Evolutionary conservation across 2,113 vertebrate genomes (phyloP).

Genomic region (Chaenocephalus aceratus): DNA sequence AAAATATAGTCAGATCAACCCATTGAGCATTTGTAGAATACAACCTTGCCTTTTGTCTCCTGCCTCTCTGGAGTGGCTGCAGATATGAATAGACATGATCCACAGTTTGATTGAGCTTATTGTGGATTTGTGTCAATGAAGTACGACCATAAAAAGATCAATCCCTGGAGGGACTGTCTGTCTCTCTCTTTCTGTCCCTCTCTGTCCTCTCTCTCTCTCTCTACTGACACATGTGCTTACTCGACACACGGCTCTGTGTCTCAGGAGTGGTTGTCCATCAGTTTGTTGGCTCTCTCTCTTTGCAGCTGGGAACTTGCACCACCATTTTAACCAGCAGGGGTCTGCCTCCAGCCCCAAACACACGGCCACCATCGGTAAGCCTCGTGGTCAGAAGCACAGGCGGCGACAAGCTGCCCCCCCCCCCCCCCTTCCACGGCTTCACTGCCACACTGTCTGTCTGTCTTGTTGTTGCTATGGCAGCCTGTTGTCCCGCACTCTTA

Average conservation of each 20-base stretch:
- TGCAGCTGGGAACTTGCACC: conserved; percentile 88
- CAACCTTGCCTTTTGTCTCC: not conserved
- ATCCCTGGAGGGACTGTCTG: conserved; percentile 48
- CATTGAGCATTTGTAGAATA: not conserved
- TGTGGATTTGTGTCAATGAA: not conserved
- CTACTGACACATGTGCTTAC: conserved; percentile 62
- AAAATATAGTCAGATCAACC: not conserved
- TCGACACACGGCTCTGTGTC: conserved; percentile 49
- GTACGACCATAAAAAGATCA: not conserved
- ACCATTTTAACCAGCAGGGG: conserved; percentile 88
- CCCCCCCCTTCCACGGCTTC: conserved; percentile 22
- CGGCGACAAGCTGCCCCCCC: conserved; percentile 37
- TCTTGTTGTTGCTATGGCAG: conserved; percentile 48
- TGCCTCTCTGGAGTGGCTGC: not conserved
- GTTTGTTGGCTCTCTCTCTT: conserved; percentile 82
- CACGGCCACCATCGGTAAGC: conserved; percentile 87
- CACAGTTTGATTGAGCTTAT: not conserved
- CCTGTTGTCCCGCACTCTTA: conserved; percentile 53
- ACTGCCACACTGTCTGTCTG: conserved; percentile 53
- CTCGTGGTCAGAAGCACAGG: conserved; percentile 46
- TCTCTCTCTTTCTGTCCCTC: conserved; percentile 11
- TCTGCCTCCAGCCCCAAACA: conserved; percentile 89
- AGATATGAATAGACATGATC: not conserved
- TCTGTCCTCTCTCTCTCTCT: conserved; percentile 38
- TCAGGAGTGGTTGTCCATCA: conserved; percentile 72